phyloP scores from a whole-genome alignment of 2,888 invertebrate species.

The Pseudanteris insignis region DNA sequence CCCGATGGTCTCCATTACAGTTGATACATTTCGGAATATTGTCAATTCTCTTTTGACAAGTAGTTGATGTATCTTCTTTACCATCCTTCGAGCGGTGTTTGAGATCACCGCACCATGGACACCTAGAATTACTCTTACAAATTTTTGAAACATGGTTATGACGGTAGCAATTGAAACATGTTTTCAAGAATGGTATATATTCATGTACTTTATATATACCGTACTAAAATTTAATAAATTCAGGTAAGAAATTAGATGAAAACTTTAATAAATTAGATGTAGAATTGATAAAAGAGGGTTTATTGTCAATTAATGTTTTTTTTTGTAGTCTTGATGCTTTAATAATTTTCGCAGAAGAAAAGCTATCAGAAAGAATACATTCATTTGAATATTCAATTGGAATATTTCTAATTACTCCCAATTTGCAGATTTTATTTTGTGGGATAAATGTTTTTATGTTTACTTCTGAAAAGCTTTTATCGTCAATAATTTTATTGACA shows the following conservation, averaged over 20 bases:
- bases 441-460: background rate
- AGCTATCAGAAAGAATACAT: too few species aligned
- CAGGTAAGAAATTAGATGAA: background rate
- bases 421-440: background rate
- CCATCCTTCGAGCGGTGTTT: background rate
- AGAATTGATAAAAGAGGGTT: too few species aligned
- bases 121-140: background rate
- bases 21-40: background rate
- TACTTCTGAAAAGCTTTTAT: too few species aligned
- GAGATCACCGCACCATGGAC: background rate
- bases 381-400: background rate
- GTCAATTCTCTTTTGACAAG: background rate
- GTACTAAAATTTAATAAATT: background rate
- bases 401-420: background rate
- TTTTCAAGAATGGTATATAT: background rate
- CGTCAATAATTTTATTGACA: too few species aligned
- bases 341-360: too few species aligned
- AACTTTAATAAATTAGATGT: conserved; percentile 1
- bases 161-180: conserved; percentile 1
- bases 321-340: too few species aligned
- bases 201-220: background rate
- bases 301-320: too few species aligned
- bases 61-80: too few species aligned
- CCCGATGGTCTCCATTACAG: background rate
- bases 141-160: conserved; percentile 1